These are phyloP conservation scores for Metopolophium dirhodum DNA, from an alignment of 1,140 invertebrate genomes.

Conservation along the genomic window DNA sequence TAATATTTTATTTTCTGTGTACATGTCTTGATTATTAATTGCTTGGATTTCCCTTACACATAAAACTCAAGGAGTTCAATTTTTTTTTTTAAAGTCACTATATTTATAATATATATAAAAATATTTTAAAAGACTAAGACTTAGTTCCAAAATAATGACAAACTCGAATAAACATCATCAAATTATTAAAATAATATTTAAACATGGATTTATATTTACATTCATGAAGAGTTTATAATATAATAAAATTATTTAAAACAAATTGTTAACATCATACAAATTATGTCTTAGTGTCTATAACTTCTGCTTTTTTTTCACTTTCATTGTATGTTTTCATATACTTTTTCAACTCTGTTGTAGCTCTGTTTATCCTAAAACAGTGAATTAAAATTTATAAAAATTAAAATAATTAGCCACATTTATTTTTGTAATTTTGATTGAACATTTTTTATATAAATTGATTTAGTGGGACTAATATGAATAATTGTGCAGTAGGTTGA, in stretches of 20 bases:
- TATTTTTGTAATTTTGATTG: no score
- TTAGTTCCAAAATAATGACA: constrained; percentile 15
- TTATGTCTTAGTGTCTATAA: not conserved
- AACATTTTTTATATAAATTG: not conserved
- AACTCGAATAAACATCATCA: not conserved
- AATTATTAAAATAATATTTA: constrained; percentile 17
- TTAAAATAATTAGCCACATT: not conserved
- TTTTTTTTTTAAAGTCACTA: not conserved
- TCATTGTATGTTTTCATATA: constrained; percentile 40
- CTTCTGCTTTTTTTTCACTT: constrained; percentile 35
- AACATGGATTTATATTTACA: not conserved
- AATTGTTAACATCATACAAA: not conserved
- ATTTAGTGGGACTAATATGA: not conserved
- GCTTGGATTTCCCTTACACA: not conserved
- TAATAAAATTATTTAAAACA: not conserved
- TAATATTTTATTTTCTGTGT: not conserved
- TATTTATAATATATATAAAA: constrained; percentile 14
- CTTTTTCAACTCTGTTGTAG: not conserved
- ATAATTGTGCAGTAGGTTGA: not conserved
- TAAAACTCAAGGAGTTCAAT: not conserved
- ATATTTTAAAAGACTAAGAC: not conserved
- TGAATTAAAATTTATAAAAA: not conserved
- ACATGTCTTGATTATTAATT: not conserved
- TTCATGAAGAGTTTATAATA: not conserved
- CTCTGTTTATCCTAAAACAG: constrained; percentile 36